Base-by-base conservation (phyloP, 2,113 vertebrate species). In the Columba janthina region DNA sequence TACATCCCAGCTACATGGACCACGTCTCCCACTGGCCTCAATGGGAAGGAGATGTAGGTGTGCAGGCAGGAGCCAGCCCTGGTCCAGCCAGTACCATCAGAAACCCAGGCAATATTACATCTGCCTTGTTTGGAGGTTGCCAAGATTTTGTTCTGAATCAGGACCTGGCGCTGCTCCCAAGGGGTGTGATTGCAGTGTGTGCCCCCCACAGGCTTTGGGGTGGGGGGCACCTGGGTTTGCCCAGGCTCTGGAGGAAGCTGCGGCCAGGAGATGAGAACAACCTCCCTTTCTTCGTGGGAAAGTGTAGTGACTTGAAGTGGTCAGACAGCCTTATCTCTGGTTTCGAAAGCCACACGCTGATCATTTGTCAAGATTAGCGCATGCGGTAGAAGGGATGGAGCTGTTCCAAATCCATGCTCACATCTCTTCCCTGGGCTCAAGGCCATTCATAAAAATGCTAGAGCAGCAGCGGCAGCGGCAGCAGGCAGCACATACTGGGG, bases 361-460 rank as follows among this genome's bases (percentile, higher is more conserved):
- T 97, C 84, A 73, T 93, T 97, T 94, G 97, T 97, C 97, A 95
- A 97, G 96, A 97, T 97, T 96, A 97, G 94, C 73, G 69, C 82
- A 56, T 82, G 94, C 76, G 42, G 83, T 83, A 24, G 93, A 90
- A 95, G 88, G 95, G 95, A 96, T 97, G 96, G 96, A 97, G 90
- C 93, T 58, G 95, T 95, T 97, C 97, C 96, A 97, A 97, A 93
- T n/a, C 88, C 95, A 24, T 1, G 72, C 93, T 97, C 95, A 44
- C 75, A 25, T 51, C 94, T 81, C 93, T 82, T 90, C 89, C 65
- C 94, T 2, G 94, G 92, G 95, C 95, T 95, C 95, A 72, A 42
- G 56, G 95, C 92, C 94, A 97, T 97, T 93, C 90, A 96, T 91
- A 95, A 95, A 97, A 96, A 77, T 92, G 90, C 94, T 89, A 90